Evolutionary conservation across 2,797 vertebrate genomes (phyloP).

Genomic region (Melanotaenia maccullochi): DNA sequence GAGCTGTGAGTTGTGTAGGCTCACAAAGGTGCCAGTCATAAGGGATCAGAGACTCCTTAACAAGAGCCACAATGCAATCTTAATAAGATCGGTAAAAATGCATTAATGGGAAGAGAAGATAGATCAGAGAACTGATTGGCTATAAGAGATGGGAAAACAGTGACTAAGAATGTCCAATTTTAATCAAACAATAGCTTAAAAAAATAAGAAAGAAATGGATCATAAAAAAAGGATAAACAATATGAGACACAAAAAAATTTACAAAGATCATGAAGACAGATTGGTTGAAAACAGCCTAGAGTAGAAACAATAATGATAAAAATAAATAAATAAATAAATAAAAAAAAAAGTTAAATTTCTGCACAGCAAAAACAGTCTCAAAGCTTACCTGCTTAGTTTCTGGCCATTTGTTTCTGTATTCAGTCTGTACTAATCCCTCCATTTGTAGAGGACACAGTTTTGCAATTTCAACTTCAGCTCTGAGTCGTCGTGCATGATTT

Average conservation of each 20-base stretch:
- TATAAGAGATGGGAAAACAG: not conserved
- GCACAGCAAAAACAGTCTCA: not conserved
- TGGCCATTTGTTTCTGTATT: not conserved
- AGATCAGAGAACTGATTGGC: not conserved
- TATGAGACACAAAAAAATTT: not conserved
- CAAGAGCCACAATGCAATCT: not conserved
- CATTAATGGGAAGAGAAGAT: not conserved
- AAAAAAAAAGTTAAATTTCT: not conserved
- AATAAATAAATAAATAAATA: not conserved
- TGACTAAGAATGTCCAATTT: not conserved
- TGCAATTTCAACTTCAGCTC: not conserved
- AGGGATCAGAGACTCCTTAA: not conserved
- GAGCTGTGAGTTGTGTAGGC: not conserved
- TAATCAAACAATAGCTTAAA: not conserved
- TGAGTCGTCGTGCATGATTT: not conserved
- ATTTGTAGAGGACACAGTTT: not conserved
- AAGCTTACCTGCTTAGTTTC: not conserved
- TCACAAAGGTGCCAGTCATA: not conserved
- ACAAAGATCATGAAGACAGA: not conserved
- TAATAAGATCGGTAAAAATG: not conserved
- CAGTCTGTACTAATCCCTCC: not conserved
- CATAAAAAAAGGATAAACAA: not conserved
- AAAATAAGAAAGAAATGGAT: not conserved
- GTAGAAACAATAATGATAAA: too few relatives aligned
- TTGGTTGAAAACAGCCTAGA: too few relatives aligned